Conservation (phyloP, 1,140 invertebrate species). For the Trigoniulus corallinus region DNA sequence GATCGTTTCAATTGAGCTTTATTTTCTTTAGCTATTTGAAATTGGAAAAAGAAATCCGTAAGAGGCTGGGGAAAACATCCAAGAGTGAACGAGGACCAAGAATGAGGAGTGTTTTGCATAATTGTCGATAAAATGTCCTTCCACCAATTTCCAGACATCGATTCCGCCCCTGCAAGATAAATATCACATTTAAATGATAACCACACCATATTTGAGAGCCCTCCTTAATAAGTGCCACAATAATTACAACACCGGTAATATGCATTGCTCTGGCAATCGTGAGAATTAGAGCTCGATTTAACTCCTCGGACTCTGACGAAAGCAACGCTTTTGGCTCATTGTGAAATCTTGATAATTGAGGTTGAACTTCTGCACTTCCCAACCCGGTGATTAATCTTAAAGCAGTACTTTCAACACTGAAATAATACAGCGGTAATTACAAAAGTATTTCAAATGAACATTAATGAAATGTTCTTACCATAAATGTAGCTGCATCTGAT, state of each 20-base stretch:
- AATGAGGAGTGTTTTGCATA: slow-evolving; percentile 84
- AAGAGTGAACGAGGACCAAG: slow-evolving; percentile 81
- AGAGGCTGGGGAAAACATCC: slow-evolving; percentile 77
- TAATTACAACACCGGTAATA: slow-evolving; percentile 52
- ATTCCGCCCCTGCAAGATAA: slow-evolving; percentile 27
- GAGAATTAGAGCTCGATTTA: slow-evolving; percentile 77
- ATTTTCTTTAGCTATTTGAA: slow-evolving; percentile 62
- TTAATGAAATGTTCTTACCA: slow-evolving; percentile 38
- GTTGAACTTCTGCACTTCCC: slow-evolving; percentile 78
- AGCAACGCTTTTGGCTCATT: slow-evolving; percentile 75
- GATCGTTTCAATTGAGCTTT: slow-evolving; percentile 63
- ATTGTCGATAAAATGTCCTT: slow-evolving; percentile 76
- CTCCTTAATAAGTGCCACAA: neutral
- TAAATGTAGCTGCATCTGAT: slow-evolving; percentile 84
- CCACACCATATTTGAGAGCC: neutral
- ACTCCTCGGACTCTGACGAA: slow-evolving; percentile 83
- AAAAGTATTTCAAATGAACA: slow-evolving; percentile 13
- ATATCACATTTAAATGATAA: too few species aligned
- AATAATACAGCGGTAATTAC: slow-evolving; percentile 14
- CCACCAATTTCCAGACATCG: slow-evolving; percentile 62
- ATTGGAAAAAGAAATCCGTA: slow-evolving; percentile 61
- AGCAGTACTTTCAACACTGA: slow-evolving; percentile 80
- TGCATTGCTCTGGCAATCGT: slow-evolving; percentile 87
- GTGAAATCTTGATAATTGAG: slow-evolving; percentile 67
- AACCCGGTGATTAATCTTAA: slow-evolving; percentile 76